Evolutionary conservation across 1,140 invertebrate genomes (phyloP), one percentile per base, ranked within the genome.

Genomic region (Bombus terrestris): DNA sequence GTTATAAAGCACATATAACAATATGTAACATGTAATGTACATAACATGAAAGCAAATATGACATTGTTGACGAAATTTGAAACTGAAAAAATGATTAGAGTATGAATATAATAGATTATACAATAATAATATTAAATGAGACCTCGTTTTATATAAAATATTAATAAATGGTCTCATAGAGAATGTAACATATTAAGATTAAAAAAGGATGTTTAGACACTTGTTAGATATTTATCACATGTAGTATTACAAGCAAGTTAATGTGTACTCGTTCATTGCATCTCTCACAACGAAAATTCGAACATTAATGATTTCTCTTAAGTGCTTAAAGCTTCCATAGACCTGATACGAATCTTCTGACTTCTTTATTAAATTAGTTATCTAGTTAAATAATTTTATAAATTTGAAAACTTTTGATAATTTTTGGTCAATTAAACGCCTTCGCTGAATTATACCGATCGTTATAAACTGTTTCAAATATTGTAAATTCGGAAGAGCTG

Each of bases 61-160:
- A 35, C 9, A n/a, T 78, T 80, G 79, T 86, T 32, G 59, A 73
- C 41, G 59, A 81, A 41, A 74, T 35, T 39, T 81, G 74, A 80
- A 62, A 81, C 41, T 81, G 59, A 28, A 59, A 43, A 85, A 74
- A 80, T 59, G n/a, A 74, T 73, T 89, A 78, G 69, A 18, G 3
- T n/a, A 59, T 12, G 43, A 71, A 64, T 79, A 59, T 28, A 76
- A 62, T 35, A 32, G 9, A 62, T 41, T 28, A 39, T 77, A 57
- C 35, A 57, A 78, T 57, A 53, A 35, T 78, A 78, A 76, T 37
- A 73, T 81, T 81, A 73, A 81, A 85, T 62, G 64, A 83, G 84
- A 88, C 79, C 92, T 92, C 90, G 89, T 92, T 92, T 92, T 91
- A 90, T 92, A 91, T 83, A 32, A 32, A 66, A 66, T 66, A 66